Percentiles rank a stretch among this genome's conserved stretches.
Evolutionary conservation across 2,797 vertebrate species (phyloP).

Genomic region (Sebastes cheni): DNA sequence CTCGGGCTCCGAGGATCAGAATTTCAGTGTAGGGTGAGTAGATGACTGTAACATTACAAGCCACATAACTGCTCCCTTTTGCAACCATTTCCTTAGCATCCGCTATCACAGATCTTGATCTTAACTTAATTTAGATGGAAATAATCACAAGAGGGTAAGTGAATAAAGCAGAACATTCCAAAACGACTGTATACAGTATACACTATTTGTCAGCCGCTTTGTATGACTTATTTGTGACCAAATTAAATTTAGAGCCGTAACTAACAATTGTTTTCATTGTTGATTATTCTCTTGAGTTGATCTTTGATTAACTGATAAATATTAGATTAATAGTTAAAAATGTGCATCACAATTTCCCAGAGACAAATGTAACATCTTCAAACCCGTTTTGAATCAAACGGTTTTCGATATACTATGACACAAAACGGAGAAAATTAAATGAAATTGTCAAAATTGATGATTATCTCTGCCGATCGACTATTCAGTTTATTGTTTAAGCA

Average conservation of each 20-base stretch:
- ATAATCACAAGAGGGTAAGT: not conserved
- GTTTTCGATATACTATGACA: not conserved
- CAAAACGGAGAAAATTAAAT: not conserved
- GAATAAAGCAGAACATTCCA: not conserved
- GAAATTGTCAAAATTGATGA: not conserved
- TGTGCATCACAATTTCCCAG: not conserved
- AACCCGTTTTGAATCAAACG: not conserved
- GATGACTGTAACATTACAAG: not conserved
- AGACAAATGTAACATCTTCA: not conserved
- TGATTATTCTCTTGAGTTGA: not conserved
- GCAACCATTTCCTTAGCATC: not conserved
- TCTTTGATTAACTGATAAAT: not conserved
- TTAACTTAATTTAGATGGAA: not conserved
- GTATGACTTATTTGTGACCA: not conserved
- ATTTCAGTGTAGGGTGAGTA: constrained; percentile 94
- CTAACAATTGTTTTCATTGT: not conserved
- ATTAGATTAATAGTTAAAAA: not conserved
- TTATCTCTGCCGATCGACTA: no score
- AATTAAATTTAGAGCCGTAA: not conserved
- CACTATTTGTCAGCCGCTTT: not conserved
- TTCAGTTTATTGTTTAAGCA: not conserved
- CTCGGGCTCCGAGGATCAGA: constrained; percentile 91
- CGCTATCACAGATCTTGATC: not conserved
- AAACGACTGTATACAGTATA: not conserved
- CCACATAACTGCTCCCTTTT: not conserved